A percentile compares a stretch with the other conserved stretches of the same genome.
Conservation (phyloP, 2,888 invertebrate genomes). For the Steromphala cineraria region DNA sequence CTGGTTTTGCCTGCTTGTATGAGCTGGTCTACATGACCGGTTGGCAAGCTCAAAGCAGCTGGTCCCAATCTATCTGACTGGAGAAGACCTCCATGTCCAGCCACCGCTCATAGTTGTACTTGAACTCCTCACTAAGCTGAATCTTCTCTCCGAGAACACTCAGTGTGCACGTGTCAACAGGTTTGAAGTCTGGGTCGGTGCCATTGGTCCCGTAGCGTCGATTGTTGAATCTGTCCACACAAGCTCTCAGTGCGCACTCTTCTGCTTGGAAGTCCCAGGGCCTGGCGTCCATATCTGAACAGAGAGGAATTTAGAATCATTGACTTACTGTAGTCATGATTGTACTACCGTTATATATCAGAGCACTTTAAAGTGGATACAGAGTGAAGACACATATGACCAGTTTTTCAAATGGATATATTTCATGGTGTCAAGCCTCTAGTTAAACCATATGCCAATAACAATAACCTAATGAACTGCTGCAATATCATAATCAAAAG, state of each 20-base stretch:
- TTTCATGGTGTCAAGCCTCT: too few relatives aligned
- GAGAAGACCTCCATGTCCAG: constrained; percentile 96
- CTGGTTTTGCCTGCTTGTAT: background rate
- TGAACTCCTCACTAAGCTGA: constrained; percentile 89
- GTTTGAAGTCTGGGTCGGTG: constrained; percentile 79
- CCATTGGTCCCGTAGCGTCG: constrained; percentile 83
- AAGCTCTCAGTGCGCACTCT: constrained; percentile 93
- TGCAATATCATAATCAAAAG: too few relatives aligned
- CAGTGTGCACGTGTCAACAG: constrained; percentile 88
- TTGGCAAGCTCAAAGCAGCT: background rate
- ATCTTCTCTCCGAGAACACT: constrained; percentile 86
- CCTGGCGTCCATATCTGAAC: constrained; percentile 92
- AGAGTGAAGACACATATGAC: too few relatives aligned
- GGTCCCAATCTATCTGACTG: constrained; percentile 81
- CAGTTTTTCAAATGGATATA: too few relatives aligned
- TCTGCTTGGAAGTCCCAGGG: constrained; percentile 98
- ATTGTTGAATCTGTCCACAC: constrained; percentile 96
- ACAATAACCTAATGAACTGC: too few relatives aligned
- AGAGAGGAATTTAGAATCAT: background rate
- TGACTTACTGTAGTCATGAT: too few relatives aligned
- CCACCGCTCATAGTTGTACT: constrained; percentile 89
- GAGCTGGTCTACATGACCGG: background rate
- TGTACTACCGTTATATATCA: too few relatives aligned
- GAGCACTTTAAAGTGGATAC: too few relatives aligned
- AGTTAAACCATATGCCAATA: too few relatives aligned